Evolutionary conservation across 2,888 invertebrate species (phyloP).

Genomic region (Megaustenia siamemsis): DNA sequence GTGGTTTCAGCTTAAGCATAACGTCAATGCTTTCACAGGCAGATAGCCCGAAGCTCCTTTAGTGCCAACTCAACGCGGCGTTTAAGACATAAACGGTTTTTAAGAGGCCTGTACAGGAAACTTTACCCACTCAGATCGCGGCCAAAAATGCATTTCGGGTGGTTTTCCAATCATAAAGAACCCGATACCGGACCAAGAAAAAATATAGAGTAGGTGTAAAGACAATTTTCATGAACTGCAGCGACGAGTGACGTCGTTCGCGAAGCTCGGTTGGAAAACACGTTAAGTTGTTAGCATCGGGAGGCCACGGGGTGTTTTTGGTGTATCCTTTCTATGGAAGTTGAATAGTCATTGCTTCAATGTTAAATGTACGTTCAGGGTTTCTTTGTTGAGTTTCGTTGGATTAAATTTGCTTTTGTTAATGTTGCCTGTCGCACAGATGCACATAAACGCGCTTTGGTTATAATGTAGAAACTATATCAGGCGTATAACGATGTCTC

Average conservation of each 20-base stretch:
- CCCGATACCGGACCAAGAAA: conserved; percentile 44
- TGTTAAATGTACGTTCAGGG: neutral
- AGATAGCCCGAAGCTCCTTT: conserved; percentile 21
- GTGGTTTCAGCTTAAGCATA: conserved; percentile 42
- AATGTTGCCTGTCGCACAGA: neutral
- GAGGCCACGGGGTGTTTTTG: neutral
- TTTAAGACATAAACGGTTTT: conserved; percentile 49
- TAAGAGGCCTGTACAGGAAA: conserved; percentile 38
- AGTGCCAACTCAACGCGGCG: conserved; percentile 34
- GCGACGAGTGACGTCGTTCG: conserved; percentile 42
- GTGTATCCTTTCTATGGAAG: conserved; percentile 33
- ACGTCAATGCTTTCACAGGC: conserved; percentile 41
- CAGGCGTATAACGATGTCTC: neutral
- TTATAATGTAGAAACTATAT: neutral
- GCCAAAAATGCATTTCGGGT: conserved; percentile 44
- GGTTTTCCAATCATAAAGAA: conserved; percentile 47
- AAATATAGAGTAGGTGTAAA: conserved; percentile 44
- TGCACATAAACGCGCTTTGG: neutral
- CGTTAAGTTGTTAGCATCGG: conserved; percentile 48
- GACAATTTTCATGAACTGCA: conserved; percentile 46
- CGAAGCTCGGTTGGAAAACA: conserved; percentile 9
- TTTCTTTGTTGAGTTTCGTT: conserved; percentile 17
- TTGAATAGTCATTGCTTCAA: neutral
- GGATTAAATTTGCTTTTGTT: neutral
- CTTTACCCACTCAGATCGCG: conserved; percentile 47